A percentile compares a stretch with the other conserved stretches of the same genome.
phyloP scores from a whole-genome alignment of 2,888 invertebrate genomes.

The Oeneis ivallda region DNA sequence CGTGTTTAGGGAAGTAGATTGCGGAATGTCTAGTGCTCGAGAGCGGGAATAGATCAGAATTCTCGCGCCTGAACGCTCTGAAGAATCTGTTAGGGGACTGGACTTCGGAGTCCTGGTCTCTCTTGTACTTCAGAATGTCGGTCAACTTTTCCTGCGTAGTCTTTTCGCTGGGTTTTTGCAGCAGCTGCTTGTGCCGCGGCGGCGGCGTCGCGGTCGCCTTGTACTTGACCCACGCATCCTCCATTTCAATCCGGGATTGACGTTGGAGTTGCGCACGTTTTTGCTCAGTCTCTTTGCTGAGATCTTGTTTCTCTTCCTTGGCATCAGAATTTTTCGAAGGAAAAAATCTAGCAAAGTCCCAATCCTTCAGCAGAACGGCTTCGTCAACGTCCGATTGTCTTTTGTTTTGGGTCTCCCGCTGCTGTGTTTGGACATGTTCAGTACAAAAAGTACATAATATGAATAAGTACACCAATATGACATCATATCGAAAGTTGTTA shows the following conservation, averaged over 20 bases:
- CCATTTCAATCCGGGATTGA: constrained; percentile 73
- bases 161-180: constrained; percentile 64
- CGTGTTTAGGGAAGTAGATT: constrained; percentile 82
- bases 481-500: constrained; percentile 27
- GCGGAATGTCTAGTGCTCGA: constrained; percentile 89
- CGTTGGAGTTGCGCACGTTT: constrained; percentile 69
- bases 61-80: constrained; percentile 90
- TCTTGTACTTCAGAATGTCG: constrained; percentile 83
- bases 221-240: constrained; percentile 73
- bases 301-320: constrained; percentile 62
- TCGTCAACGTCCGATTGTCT: constrained; percentile 86
- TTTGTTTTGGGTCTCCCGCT: constrained; percentile 73
- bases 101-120: constrained; percentile 87
- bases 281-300: constrained; percentile 69
- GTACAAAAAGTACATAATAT: constrained; percentile 70
- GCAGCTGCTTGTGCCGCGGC: constrained; percentile 65
- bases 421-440: constrained; percentile 68
- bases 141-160: constrained; percentile 72
- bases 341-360: constrained; percentile 94
- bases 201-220: constrained; percentile 73
- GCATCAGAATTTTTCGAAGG: constrained; percentile 73
- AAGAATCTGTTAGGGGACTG: constrained; percentile 87
- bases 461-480: constrained; percentile 54
- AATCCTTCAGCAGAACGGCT: constrained; percentile 90
- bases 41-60: constrained; percentile 91